phyloP scores from a whole-genome alignment of 2,113 vertebrate genomes.

The Balaeniceps rex region DNA sequence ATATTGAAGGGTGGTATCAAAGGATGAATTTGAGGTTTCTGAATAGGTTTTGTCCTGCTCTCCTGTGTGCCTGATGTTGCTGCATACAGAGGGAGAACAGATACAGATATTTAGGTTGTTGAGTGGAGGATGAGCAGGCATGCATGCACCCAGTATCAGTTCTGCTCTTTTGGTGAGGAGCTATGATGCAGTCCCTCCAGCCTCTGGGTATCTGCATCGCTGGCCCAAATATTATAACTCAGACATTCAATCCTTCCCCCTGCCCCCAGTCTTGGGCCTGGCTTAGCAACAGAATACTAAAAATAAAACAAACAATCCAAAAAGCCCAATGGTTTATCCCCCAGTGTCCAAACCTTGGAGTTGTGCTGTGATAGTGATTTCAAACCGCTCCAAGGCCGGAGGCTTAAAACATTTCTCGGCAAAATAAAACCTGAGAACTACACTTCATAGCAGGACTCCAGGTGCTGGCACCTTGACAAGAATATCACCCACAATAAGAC shows the following conservation, averaged over 20 bases:
- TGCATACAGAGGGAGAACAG: not conserved
- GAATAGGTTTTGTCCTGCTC: not conserved
- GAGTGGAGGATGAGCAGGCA: not conserved
- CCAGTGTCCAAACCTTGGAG: not conserved
- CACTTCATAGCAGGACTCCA: not conserved
- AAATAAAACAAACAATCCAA: not conserved
- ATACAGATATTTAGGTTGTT: not conserved
- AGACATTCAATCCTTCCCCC: not conserved
- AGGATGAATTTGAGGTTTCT: not conserved
- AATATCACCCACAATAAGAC: not conserved
- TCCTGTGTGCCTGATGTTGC: not conserved
- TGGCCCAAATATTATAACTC: not conserved
- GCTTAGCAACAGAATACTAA: not conserved
- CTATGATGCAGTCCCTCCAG: not conserved
- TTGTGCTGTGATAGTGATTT: not conserved
- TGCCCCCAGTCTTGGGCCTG: not conserved
- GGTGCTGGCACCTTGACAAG: not conserved
- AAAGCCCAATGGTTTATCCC: not conserved
- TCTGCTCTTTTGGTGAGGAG: not conserved
- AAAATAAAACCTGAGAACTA: not conserved
- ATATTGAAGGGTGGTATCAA: not conserved
- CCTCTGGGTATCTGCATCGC: not conserved
- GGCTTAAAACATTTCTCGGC: not conserved
- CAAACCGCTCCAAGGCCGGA: not conserved
- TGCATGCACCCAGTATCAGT: not conserved